Evolutionary conservation across 2,888 invertebrate species (phyloP), one percentile per base, ranked within the genome.

Genomic region (Desoria tigrina): DNA sequence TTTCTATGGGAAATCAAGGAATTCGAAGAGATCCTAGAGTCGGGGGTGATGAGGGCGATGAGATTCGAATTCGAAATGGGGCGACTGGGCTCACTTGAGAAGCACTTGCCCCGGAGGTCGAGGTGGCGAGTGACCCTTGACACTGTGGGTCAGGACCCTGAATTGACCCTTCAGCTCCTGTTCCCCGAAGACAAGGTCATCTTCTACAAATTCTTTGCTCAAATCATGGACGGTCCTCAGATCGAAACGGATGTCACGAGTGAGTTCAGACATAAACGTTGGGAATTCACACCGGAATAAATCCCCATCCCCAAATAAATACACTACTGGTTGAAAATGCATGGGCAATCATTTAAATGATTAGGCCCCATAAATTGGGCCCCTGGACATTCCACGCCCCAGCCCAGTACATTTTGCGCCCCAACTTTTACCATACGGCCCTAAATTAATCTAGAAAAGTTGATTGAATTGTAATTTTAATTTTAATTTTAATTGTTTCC

Each of bases 51-150:
- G 32, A 51, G 62, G 50, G 66, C 62, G 9, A 66, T 66, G 62
- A 58, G 59, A n/a, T 66, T 66, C 59, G 66, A 66, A 45, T 66
- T 66, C 54, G 66, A 66, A 59, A 53, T 66, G 14, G 66, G 66
- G 9, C 51, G 62, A 9, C 32, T 66, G 7, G 66, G 66, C n/a
- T 63, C 66, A 53, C 42, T 66, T 49, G 66, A 66, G 39, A 62
- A 55, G 24, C 66, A 66, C 39, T 49, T 66, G 24, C 66, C 66
- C 27, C 32, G 66, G 3, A 42, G 59, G 11, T 66, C 66, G 1
- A 39, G 58, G n/a, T 66, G 66, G 66, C 62, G 59, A 27, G 24
- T 66, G 2, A 54, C 55, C 49, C 28, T 66, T 21, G 66, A 66
- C 26, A 51, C 39, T 16, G 61, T 42, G 6, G 39, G 53, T 2